These are phyloP conservation scores for Lucinisca nassula DNA, from an alignment of 2,888 invertebrate species.

Conservation along the genomic window DNA sequence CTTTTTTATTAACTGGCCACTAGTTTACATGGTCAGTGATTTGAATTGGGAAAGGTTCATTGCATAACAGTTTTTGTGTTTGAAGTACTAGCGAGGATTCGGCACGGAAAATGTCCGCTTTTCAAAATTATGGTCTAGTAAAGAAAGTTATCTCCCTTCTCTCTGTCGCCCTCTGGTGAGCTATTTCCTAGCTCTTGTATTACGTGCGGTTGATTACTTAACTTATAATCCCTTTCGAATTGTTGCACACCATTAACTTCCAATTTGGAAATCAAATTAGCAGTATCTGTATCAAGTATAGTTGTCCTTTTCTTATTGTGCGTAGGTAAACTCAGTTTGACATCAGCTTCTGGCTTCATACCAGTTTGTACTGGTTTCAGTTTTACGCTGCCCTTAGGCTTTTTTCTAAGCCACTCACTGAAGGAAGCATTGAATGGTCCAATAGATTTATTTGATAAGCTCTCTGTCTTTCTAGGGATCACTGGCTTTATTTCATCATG, in stretches of 20 bases:
- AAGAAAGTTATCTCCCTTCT: background rate
- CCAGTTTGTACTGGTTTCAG: background rate
- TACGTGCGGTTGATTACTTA: background rate
- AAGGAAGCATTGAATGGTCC: constrained; percentile 1
- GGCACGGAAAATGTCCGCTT: too few species aligned
- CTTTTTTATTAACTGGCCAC: too few species aligned
- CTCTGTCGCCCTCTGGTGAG: too few species aligned
- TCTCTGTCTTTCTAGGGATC: background rate
- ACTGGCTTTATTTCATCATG: background rate
- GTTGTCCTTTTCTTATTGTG: background rate
- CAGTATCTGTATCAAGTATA: background rate
- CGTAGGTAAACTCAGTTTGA: background rate
- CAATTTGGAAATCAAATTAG: background rate
- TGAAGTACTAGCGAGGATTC: too few species aligned
- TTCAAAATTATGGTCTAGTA: background rate
- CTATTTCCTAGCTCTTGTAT: background rate
- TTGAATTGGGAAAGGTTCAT: too few species aligned
- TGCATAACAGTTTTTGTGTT: too few species aligned
- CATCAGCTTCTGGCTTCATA: background rate
- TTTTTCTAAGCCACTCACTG: background rate
- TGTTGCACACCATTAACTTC: background rate
- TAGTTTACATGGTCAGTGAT: too few species aligned
- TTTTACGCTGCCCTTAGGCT: background rate
- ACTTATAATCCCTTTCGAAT: background rate
- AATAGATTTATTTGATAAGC: background rate